Evolutionary conservation across 2,888 invertebrate species (phyloP).

Genomic region (Brenthis hecate): DNA sequence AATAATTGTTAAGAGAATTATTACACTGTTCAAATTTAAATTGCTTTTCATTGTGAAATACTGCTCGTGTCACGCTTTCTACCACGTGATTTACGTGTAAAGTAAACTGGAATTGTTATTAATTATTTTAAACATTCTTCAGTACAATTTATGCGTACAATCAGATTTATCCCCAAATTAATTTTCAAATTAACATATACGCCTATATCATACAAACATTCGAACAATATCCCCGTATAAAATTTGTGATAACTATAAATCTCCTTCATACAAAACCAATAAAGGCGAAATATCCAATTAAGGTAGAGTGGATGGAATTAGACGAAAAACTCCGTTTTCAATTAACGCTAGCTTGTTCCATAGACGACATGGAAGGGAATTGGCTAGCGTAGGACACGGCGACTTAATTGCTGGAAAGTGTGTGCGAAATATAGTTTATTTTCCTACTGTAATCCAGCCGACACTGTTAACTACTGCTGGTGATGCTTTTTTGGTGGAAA

Average conservation of each 20-base stretch:
- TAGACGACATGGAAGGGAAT: slow-evolving; percentile 56
- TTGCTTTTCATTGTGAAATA: slow-evolving; percentile 36
- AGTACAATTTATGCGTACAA: no score
- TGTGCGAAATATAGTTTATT: slow-evolving; percentile 59
- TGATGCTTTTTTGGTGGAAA: slow-evolving; percentile 54
- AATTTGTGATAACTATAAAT: not conserved
- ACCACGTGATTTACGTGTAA: slow-evolving; percentile 5
- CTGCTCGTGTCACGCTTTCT: slow-evolving; percentile 14
- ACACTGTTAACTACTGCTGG: slow-evolving; percentile 60
- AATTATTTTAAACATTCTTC: not conserved
- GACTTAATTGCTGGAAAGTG: slow-evolving; percentile 58
- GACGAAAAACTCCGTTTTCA: slow-evolving; percentile 71
- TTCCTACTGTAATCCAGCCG: slow-evolving; percentile 58
- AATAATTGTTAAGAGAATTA: slow-evolving; percentile 38
- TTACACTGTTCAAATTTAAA: slow-evolving; percentile 34
- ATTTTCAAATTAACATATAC: no score
- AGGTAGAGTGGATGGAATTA: slow-evolving; percentile 50
- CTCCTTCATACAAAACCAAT: slow-evolving; percentile 11
- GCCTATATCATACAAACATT: no score
- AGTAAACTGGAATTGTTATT: not conserved
- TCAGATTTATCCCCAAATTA: no score
- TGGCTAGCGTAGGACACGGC: slow-evolving; percentile 59
- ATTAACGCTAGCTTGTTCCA: slow-evolving; percentile 73
- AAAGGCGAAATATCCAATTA: slow-evolving; percentile 38
- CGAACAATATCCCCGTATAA: no score